Conservation (phyloP, 2,113 vertebrate species). For the Rhinopomastus cyanomelas region DNA sequence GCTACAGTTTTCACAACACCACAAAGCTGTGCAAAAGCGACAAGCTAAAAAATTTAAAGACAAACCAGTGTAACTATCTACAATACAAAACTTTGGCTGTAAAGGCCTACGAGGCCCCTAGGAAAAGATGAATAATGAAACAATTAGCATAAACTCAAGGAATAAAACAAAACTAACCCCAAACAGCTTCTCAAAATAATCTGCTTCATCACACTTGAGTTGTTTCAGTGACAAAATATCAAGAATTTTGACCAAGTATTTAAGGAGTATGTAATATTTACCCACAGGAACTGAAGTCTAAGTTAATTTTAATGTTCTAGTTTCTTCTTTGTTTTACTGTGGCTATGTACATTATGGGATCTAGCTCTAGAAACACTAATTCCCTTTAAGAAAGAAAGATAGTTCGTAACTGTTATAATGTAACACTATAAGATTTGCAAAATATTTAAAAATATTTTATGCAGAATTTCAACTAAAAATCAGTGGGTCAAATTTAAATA, state of each 20-base stretch:
- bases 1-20: neutral
- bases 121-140: neutral
- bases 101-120: neutral
- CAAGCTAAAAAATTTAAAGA: constrained; percentile 25
- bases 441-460: neutral
- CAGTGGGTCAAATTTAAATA: neutral
- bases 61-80: neutral
- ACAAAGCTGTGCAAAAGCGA: neutral
- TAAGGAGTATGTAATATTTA: neutral
- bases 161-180: neutral
- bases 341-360: neutral
- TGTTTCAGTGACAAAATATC: neutral
- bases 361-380: neutral
- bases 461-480: neutral
- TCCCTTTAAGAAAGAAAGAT: neutral
- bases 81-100: neutral
- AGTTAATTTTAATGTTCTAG: neutral
- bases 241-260: neutral
- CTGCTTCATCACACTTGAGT: neutral
- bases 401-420: neutral
- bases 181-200: neutral
- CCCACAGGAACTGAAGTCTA: neutral
- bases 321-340: neutral
- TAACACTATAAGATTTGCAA: neutral
- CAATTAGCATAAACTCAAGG: neutral